A percentile compares a stretch with the other conserved stretches of the same genome.
These are phyloP conservation scores for Euplexia lucipara DNA, from an alignment of 2,888 invertebrate species.

Conservation along the genomic window DNA sequence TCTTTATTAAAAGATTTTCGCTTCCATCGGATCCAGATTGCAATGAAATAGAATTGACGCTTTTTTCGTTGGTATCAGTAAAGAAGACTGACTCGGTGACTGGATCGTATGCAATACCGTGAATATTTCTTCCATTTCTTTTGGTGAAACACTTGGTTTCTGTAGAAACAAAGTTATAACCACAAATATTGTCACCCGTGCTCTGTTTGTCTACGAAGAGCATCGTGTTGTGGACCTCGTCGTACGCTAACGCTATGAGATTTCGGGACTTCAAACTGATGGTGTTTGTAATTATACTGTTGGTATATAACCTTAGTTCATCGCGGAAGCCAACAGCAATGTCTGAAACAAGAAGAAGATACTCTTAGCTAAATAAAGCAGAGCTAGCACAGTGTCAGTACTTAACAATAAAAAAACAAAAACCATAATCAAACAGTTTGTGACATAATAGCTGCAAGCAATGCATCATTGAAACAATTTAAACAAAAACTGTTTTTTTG, in stretches of 20 bases:
- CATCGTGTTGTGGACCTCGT: conserved; percentile 92
- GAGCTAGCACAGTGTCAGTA: no score
- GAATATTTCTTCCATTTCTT: conserved; percentile 91
- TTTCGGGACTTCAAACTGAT: not conserved
- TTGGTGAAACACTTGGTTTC: conserved; percentile 84
- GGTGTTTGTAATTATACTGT: conserved; percentile 71
- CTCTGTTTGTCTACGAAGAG: conserved; percentile 92
- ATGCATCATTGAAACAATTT: no score
- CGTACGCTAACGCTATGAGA: conserved; percentile 93
- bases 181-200: conserved; percentile 93
- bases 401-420: no score
- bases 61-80: conserved; percentile 87
- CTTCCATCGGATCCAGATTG: conserved; percentile 75
- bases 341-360: conserved; percentile 90
- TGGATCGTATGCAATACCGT: conserved; percentile 95
- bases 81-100: conserved; percentile 94
- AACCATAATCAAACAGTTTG: no score
- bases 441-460: no score
- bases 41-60: conserved; percentile 89
- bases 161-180: conserved; percentile 81
- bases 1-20: conserved; percentile 81
- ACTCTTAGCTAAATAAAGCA: not conserved
- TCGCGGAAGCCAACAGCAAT: conserved; percentile 92
- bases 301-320: conserved; percentile 89
- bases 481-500: no score